phyloP scores from a whole-genome alignment of 2,113 vertebrate species.

The Phoxinus phoxinus region DNA sequence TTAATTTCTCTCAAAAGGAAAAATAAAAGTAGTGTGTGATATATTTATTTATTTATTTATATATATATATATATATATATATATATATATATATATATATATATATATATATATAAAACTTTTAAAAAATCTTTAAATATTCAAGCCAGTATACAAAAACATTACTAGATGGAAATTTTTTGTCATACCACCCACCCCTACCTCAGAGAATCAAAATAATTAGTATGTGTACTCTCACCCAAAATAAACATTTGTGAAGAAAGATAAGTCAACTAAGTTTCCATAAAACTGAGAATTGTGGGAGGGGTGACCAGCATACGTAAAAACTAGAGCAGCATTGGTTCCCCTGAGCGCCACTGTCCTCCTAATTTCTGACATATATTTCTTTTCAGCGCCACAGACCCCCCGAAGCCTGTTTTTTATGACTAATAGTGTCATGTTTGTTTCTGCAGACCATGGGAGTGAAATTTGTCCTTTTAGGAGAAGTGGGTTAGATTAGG shows the following conservation, averaged over 20 bases:
- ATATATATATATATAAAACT: not conserved
- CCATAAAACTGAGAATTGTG: not conserved
- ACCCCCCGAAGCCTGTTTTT: constrained; percentile 29
- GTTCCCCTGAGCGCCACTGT: constrained; percentile 28
- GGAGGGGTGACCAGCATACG: constrained; percentile 7
- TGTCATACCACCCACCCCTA: not conserved
- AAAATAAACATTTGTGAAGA: not conserved
- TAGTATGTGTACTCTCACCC: not conserved
- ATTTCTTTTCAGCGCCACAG: constrained; percentile 23
- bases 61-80: no score
- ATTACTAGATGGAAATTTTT: not conserved
- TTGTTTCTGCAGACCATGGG: constrained; percentile 24
- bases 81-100: no score
- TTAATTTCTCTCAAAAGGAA: no score
- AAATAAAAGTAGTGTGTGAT: no score
- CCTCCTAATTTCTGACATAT: constrained; percentile 49
- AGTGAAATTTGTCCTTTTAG: constrained; percentile 21
- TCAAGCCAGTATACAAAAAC: not conserved
- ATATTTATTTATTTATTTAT: no score
- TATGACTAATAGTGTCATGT: constrained; percentile 46
- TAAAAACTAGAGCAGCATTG: constrained; percentile 41
- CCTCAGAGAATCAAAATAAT: not conserved
- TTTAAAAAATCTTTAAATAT: not conserved
- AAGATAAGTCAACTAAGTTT: not conserved
- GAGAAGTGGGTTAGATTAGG: constrained; percentile 21